Conservation (phyloP, 1,140 invertebrate species). For the Aethina tumida region DNA sequence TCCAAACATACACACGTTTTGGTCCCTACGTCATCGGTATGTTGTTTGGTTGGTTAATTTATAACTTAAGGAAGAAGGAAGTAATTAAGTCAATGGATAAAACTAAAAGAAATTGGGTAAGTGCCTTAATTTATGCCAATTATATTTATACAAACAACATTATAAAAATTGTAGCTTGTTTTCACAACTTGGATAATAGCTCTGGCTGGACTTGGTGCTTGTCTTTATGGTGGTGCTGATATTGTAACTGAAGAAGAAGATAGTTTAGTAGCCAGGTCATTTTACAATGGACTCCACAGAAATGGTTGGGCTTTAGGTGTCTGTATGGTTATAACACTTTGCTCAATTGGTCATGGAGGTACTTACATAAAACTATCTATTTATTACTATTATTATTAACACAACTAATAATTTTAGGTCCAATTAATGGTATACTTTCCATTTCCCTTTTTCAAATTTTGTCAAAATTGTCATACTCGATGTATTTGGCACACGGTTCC, state of each 20-base stretch:
- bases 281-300: conserved; percentile 7
- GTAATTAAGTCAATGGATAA: background rate
- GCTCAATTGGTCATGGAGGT: conserved; percentile 11
- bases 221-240: conserved; percentile 5
- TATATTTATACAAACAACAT: background rate
- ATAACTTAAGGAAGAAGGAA: conserved; percentile 1
- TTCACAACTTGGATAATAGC: conserved; percentile 2
- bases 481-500: conserved; percentile 13
- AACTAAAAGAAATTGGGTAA: background rate
- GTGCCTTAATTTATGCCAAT: background rate
- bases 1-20: conserved; percentile 8
- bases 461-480: conserved; percentile 10
- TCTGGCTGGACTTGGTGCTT: background rate
- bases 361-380: no score
- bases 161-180: no score
- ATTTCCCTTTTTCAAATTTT: conserved; percentile 9
- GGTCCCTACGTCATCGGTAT: conserved; percentile 12
- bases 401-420: conserved; percentile 10
- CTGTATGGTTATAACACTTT: conserved; percentile 10
- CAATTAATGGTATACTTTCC: conserved; percentile 10
- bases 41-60: conserved; percentile 10
- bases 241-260: background rate
- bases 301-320: conserved; percentile 9
- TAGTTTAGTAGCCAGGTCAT: background rate
- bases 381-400: background rate